phyloP scores from a whole-genome alignment of 2,113 vertebrate species.

The Larimichthys polyactis region DNA sequence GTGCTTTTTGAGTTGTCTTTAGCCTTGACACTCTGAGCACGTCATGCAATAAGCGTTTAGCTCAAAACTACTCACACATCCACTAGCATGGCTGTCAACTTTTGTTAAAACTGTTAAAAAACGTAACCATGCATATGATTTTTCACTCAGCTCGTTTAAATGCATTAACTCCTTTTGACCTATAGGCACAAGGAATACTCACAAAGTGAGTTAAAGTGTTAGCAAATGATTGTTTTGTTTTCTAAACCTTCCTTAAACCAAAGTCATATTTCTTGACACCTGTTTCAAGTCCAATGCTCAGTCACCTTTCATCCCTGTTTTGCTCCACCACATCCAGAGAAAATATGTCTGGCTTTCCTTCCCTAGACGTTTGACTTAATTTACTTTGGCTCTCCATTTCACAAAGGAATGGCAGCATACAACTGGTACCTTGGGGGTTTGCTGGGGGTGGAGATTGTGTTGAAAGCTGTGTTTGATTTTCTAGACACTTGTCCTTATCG shows the following conservation, averaged over 20 bases:
- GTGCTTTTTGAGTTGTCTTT: too few relatives aligned
- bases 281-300: background rate
- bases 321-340: background rate
- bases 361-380: background rate
- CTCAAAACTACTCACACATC: background rate
- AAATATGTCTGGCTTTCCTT: background rate
- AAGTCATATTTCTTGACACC: background rate
- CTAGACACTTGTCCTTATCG: conserved; percentile 22
- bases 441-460: background rate
- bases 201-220: background rate
- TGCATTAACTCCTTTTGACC: background rate
- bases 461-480: conserved; percentile 23
- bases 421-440: background rate
- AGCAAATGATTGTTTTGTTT: background rate
- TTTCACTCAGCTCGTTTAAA: background rate
- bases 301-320: background rate
- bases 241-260: background rate
- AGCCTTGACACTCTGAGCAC: too few relatives aligned
- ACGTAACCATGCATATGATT: background rate
- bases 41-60: background rate
- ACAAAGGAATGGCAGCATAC: background rate
- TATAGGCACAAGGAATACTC: background rate
- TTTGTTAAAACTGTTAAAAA: background rate
- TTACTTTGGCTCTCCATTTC: background rate
- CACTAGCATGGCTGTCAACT: background rate